Conservation (phyloP, 1,140 invertebrate species). For the Chionoecetes opilio region DNA sequence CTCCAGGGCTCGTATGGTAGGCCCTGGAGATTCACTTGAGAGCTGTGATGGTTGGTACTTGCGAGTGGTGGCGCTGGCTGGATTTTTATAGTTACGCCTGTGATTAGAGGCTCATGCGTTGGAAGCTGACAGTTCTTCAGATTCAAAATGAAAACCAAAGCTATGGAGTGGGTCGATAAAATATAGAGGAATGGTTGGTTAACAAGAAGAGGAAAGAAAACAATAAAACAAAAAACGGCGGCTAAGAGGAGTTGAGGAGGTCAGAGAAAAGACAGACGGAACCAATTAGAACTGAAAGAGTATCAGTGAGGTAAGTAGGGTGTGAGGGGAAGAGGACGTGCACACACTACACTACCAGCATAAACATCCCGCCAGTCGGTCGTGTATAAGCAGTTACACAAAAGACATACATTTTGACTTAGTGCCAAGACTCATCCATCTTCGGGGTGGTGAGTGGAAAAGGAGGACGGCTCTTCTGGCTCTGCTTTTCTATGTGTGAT, state of each 20-base stretch:
- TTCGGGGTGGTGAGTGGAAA: background rate
- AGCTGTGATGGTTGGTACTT: no score
- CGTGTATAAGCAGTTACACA: conserved; percentile 19
- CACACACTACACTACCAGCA: background rate
- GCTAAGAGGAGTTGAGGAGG: background rate
- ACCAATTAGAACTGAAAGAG: background rate
- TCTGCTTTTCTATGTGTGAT: no score
- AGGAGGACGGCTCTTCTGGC: background rate
- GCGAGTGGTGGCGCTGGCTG: no score
- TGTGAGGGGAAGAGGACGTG: background rate
- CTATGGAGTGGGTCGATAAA: no score
- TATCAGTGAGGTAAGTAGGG: background rate
- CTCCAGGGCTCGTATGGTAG: no score
- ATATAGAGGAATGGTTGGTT: background rate
- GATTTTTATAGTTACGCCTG: no score
- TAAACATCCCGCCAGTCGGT: background rate
- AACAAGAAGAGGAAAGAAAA: background rate
- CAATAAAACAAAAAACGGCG: background rate
- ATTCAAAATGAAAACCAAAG: no score
- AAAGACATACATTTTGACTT: background rate
- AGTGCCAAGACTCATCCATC: background rate
- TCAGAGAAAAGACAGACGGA: background rate
- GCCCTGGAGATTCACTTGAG: no score
- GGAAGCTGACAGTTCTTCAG: no score
- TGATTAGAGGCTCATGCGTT: no score